Base-by-base conservation (phyloP, 2,113 vertebrate genomes). In the Toxotes jaculatrix region DNA sequence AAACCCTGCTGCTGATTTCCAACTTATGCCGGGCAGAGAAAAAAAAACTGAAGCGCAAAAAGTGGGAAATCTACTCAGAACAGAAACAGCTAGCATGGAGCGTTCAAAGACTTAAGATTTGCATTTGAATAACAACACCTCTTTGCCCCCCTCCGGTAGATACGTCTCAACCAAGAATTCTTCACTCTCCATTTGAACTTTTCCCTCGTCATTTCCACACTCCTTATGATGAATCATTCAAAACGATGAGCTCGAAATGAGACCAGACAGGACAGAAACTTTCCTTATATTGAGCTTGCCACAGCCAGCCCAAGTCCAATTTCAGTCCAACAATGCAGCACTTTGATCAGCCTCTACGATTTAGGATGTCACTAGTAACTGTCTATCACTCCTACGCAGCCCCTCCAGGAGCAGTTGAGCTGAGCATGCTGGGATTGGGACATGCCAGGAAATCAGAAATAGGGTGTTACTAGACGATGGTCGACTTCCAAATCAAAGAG, bases 281-380 rank as follows among this genome's bases (percentile, higher is more conserved):
- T 74, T 61, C 62, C 84, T 87, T 66, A 72, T 79, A 74, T 55
- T 86, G 84, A 84, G 80, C 79, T 63, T 45, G 56, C 80, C 55
- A 74, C 73, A 80, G 81, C 55, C 63, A 71, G 78, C 82, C 73
- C 65, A 64, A 88, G 89, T 91, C 89, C 91, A 91, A 93, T 94
- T 93, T 88, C 88, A 77, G 76, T 56, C 77, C 82, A 80, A 90
- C 88, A 93, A 90, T 90, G 84, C 84, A 10, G 42, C 1, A 75
- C 87, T 94, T 94, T 94, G 91, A 95, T 93, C 90, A 82, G 84
- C 43, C 81, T 83, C 45, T 76, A 78, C 42, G 77, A 84, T 90
- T 92, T 84, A 86, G 81, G 43, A 69, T 85, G 90, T 90, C 89
- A 83, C 86, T 61, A 31, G 75, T 57, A 82, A 84, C 88, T 84